phyloP scores from a whole-genome alignment of 2,888 invertebrate species.

The Bugulina stolonifera region DNA sequence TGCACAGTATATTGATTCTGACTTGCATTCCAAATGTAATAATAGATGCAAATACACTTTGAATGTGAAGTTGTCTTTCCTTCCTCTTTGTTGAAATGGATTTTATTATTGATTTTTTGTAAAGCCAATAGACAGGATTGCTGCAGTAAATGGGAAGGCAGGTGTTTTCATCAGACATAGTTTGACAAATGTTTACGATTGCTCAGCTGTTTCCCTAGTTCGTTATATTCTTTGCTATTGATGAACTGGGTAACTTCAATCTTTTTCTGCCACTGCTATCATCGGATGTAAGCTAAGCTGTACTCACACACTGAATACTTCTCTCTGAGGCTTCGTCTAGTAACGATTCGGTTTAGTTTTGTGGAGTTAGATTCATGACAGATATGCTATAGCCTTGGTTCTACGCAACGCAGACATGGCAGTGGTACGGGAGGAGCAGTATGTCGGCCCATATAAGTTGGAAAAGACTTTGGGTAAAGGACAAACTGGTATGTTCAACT shows the following conservation, averaged over 20 bases:
- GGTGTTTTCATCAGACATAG: slow-evolving; percentile 1
- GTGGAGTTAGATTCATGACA: too few species aligned
- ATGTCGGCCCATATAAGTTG: slow-evolving; percentile 96
- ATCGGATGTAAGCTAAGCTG: too few species aligned
- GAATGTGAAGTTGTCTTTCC: slow-evolving; percentile 21
- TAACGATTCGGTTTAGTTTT: too few species aligned
- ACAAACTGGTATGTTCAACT: slow-evolving; percentile 96
- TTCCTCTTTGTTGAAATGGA: background rate
- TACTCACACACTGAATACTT: too few species aligned
- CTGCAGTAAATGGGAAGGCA: slow-evolving; percentile 10
- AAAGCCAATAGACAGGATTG: background rate
- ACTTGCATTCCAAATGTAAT: too few species aligned
- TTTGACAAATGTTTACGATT: background rate
- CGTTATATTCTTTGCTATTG: too few species aligned
- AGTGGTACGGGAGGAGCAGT: slow-evolving; percentile 58
- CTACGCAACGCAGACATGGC: background rate
- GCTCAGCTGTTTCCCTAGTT: background rate
- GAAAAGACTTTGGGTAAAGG: slow-evolving; percentile 99
- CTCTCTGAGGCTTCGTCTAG: too few species aligned
- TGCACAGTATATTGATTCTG: too few species aligned
- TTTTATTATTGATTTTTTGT: background rate
- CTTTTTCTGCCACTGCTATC: too few species aligned
- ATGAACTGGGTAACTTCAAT: too few species aligned
- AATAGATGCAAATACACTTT: too few species aligned
- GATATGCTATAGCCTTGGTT: too few species aligned